Conservation (phyloP, 2,797 vertebrate genomes). For the Thunnus albacares region DNA sequence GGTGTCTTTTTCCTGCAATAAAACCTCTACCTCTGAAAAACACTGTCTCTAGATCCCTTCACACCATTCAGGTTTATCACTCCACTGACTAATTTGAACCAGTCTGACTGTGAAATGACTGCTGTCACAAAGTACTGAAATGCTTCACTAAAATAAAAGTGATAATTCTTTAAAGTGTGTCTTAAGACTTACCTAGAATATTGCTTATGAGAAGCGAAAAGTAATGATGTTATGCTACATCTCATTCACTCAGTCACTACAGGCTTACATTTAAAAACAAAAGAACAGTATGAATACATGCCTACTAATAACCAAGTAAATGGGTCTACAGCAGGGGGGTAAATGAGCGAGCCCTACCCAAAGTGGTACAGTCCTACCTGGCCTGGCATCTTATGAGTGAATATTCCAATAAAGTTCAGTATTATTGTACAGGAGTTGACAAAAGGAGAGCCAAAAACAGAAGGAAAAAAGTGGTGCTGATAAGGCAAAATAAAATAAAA, state of each 20-base stretch:
- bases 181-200: not conserved
- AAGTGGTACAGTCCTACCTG: no score
- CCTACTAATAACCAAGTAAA: not conserved
- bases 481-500: no score
- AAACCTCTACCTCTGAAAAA: conserved; percentile 92
- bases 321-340: not conserved
- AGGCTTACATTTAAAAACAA: conserved; percentile 9
- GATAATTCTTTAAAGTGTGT: not conserved
- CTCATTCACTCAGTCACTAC: not conserved
- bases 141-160: conserved; percentile 21
- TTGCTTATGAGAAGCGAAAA: not conserved
- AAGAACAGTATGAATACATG: conserved; percentile 12
- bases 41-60: conserved; percentile 34
- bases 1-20: conserved; percentile 88
- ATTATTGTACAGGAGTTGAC: no score
- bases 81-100: conserved; percentile 16
- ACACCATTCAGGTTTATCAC: conserved; percentile 18
- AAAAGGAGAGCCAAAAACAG: no score
- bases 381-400: no score
- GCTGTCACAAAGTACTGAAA: not conserved
- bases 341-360: not conserved
- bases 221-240: not conserved
- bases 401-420: no score
- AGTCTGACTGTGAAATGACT: not conserved
- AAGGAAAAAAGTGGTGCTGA: no score